Evolutionary conservation across 1,140 invertebrate genomes (phyloP).

Genomic region (Zelostemma sp.): DNA sequence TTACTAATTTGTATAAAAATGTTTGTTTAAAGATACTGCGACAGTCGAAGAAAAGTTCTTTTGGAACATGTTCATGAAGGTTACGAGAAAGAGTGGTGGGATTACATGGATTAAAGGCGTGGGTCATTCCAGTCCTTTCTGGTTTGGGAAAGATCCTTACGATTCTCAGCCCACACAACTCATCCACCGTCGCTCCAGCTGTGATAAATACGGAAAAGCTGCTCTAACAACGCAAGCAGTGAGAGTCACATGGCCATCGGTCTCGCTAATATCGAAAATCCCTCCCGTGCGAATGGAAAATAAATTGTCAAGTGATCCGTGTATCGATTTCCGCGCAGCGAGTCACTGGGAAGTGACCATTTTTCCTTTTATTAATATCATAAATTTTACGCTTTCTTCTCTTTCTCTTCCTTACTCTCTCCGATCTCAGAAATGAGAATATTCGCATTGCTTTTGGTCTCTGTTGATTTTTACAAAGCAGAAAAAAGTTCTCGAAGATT

Average conservation of each 20-base stretch:
- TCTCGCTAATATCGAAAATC: not conserved
- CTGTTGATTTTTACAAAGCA: too few species aligned
- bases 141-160: conserved; percentile 1
- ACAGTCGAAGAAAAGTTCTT: conserved; percentile 93
- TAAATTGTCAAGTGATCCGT: not conserved
- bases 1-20: too few species aligned
- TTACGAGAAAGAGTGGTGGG: conserved; percentile 99
- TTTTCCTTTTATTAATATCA: too few species aligned
- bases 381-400: too few species aligned
- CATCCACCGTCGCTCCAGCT: conserved; percentile 59
- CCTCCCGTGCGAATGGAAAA: not conserved
- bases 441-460: too few species aligned
- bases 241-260: conserved; percentile 9
- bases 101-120: conserved; percentile 83
- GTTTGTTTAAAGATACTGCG: conserved; percentile 88
- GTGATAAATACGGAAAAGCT: conserved; percentile 64
- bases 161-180: conserved; percentile 10
- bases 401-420: too few species aligned
- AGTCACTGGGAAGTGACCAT: too few species aligned
- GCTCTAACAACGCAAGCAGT: conserved; percentile 48
- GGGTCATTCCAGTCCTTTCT: conserved; percentile 21
- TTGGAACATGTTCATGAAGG: conserved; percentile 98
- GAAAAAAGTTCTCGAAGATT: too few species aligned
- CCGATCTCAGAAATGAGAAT: too few species aligned
- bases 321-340: too few species aligned